Base-by-base conservation (phyloP, 2,888 invertebrate species). In the Acrobasis consociella region DNA sequence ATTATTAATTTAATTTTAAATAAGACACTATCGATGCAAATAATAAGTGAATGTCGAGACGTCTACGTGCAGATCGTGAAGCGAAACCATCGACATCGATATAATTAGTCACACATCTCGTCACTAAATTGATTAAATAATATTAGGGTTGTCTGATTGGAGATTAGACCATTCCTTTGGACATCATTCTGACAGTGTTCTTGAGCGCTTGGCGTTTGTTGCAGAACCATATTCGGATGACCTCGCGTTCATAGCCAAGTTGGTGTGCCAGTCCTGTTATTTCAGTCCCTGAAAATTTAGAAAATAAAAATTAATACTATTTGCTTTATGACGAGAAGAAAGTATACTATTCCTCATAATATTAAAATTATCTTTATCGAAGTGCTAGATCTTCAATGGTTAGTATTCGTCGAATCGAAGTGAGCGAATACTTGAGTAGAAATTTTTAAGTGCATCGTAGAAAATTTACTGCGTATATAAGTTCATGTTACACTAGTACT, bases 141-240 rank as follows among this genome's bases (percentile, higher is more conserved):
- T 17, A 11, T 10, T 7, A 17, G 17, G 17, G 56, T 62, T 64
- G 63, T 64, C 50, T 66, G 46, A 66, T 92, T 95, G 95, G 72
- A 96, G 31, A 75, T 92, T 95, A 96, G 73, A 96, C 95, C 95
- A 96, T 95, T 74, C 96, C 96, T 91, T 96, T 97, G 61, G 96
- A 96, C 97, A 97, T 97, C 97, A 97, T 97, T 77, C 97, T 94
- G 70, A 98, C 98, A n/a, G 99, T 98, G 85, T 99, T 99, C 89
- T 99, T 99, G 72, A 99, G 94, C 1, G 99, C 98, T 89, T 99
- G 99, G 63, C 99, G 94, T 90, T 99, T 99, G 93, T 99, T 99
- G 93, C 99, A 99, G 92, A 99, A 99, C 99, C 99, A 99, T 91
- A 99, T 99, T 87, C 99, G 94, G 79, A 99, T 99, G 61, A 99